A percentile compares a stretch with the other conserved stretches of the same genome.
These are phyloP conservation scores for Numenius arquata DNA, from an alignment of 2,113 vertebrate species.

Conservation along the genomic window DNA sequence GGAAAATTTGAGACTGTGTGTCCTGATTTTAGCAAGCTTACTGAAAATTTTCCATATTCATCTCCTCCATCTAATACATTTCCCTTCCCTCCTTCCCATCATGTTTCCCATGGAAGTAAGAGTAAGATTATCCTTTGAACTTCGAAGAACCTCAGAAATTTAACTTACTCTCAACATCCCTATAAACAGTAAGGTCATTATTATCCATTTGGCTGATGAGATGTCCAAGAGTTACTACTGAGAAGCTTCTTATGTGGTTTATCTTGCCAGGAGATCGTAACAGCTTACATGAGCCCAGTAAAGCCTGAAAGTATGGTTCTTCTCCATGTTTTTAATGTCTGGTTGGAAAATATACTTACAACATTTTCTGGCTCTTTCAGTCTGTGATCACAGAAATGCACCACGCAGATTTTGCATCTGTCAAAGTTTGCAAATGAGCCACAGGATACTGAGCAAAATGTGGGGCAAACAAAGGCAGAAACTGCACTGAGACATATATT, in stretches of 20 bases:
- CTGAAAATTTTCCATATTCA: not conserved
- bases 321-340: not conserved
- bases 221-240: not conserved
- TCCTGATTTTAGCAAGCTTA: not conserved
- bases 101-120: not conserved
- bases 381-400: conserved; percentile 21
- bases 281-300: conserved; percentile 2
- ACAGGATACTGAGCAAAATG: not conserved
- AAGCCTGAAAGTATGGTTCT: not conserved
- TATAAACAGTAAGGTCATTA: not conserved
- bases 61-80: not conserved
- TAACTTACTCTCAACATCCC: not conserved
- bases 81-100: not conserved
- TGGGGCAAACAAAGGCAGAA: conserved; percentile 20
- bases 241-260: not conserved
- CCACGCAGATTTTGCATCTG: not conserved
- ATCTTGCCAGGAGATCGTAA: conserved; percentile 1
- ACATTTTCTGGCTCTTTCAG: conserved; percentile 9
- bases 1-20: not conserved
- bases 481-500: not conserved
- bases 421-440: conserved; percentile 26
- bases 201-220: conserved; percentile 16
- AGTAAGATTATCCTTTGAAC: not conserved
- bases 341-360: not conserved
- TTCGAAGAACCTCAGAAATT: not conserved